phyloP scores from a whole-genome alignment of 1,140 invertebrate genomes.

The Eupeodes corollae region DNA sequence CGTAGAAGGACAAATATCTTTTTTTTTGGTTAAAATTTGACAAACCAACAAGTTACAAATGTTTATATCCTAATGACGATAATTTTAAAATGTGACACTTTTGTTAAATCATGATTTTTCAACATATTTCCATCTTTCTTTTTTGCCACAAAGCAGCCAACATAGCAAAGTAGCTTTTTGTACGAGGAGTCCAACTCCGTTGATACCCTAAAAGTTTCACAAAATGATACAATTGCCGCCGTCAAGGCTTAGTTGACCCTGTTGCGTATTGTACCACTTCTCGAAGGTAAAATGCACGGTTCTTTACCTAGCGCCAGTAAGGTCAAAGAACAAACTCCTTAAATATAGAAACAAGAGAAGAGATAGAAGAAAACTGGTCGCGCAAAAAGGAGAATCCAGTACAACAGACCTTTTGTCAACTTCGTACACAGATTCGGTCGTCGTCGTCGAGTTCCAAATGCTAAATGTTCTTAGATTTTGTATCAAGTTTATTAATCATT shows the following conservation, averaged over 20 bases:
- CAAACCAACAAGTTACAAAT: too few species aligned
- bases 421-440: conserved; percentile 90
- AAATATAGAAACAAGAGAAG: conserved; percentile 98
- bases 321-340: conserved; percentile 98
- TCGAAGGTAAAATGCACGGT: conserved; percentile 97
- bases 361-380: conserved; percentile 99
- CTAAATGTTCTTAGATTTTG: conserved; percentile 54
- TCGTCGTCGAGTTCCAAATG: conserved; percentile 93
- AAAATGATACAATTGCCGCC: conserved; percentile 31
- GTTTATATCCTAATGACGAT: too few species aligned
- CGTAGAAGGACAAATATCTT: too few species aligned
- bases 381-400: conserved; percentile 95
- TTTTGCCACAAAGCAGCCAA: conserved; percentile 23
- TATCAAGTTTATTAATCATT: neutral
- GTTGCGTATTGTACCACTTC: conserved; percentile 54
- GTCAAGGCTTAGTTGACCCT: conserved; percentile 32
- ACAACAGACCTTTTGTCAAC: conserved; percentile 96
- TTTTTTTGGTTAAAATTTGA: too few species aligned
- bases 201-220: conserved; percentile 28
- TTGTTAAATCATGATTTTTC: too few species aligned
- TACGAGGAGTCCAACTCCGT: conserved; percentile 33
- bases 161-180: conserved; percentile 36
- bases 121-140: conserved; percentile 12
- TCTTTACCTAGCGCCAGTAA: conserved; percentile 99
- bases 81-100: too few species aligned